Conservation (phyloP, 2,113 vertebrate species). For the Laticauda laticaudata region DNA sequence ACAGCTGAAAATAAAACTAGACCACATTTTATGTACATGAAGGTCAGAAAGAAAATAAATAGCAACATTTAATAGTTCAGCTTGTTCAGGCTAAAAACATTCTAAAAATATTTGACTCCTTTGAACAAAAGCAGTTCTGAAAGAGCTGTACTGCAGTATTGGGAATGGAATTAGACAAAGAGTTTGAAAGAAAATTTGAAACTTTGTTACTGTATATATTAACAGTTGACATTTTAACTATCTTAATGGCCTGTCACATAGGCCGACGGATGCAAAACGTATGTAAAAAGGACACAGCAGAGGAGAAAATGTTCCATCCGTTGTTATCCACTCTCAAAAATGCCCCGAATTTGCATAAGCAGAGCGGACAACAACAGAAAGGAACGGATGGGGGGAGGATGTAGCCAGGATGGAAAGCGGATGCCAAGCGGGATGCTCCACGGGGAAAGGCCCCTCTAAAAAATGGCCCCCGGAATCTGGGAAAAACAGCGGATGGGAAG, state of each 20-base stretch:
- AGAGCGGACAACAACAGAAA: no score
- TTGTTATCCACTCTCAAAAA: no score
- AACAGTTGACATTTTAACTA: neutral
- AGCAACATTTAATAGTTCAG: neutral
- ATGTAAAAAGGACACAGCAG: no score
- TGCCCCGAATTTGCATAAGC: no score
- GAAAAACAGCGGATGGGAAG: no score
- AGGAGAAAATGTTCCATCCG: no score
- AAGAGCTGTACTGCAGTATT: neutral
- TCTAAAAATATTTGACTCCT: neutral
- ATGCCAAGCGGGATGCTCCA: no score
- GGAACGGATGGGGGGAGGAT: no score
- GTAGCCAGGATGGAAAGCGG: no score
- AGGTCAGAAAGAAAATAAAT: neutral
- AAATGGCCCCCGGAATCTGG: no score
- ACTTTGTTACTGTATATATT: neutral
- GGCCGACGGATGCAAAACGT: no score
- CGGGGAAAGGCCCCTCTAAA: no score
- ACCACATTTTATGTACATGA: neutral
- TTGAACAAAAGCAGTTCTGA: conserved; percentile 15
- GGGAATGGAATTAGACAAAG: neutral
- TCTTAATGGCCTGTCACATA: neutral
- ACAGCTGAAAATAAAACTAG: neutral
- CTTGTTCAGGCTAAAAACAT: neutral
- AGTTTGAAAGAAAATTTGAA: neutral